These are phyloP conservation scores for Xestia sexstrigata DNA, from an alignment of 2,888 invertebrate genomes.

Conservation along the genomic window DNA sequence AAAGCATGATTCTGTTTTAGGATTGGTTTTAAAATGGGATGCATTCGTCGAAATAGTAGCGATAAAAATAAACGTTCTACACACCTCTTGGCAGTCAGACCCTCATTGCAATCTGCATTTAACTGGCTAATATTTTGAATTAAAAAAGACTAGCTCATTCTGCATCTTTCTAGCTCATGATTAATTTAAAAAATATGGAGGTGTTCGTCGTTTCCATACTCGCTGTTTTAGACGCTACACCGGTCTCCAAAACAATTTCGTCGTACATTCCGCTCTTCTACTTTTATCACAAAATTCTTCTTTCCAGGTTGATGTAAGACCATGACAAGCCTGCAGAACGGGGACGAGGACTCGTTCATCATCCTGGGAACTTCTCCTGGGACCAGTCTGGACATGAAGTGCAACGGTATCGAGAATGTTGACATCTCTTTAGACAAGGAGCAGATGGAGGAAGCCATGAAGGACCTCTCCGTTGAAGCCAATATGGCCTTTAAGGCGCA, in stretches of 20 bases:
- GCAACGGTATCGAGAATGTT: conserved; percentile 73
- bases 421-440: conserved; percentile 71
- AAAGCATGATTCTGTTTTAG: not conserved
- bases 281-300: not conserved
- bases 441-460: conserved; percentile 84
- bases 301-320: conserved; percentile 72
- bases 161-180: not conserved
- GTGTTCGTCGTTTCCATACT: too few relatives aligned
- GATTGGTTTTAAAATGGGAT: not conserved
- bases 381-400: conserved; percentile 81
- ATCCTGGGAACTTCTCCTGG: conserved; percentile 86
- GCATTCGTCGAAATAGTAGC: too few relatives aligned
- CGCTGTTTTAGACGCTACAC: not conserved
- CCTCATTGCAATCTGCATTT: too few relatives aligned
- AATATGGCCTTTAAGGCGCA: conserved; percentile 85
- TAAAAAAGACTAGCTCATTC: not conserved
- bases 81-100: too few relatives aligned
- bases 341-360: conserved; percentile 88
- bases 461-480: conserved; percentile 81
- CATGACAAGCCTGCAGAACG: conserved; percentile 78
- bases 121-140: too few relatives aligned
- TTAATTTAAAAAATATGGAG: not conserved
- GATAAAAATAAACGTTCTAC: too few relatives aligned
- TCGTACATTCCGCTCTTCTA: not conserved
- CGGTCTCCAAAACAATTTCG: too few relatives aligned